Conservation (phyloP, 2,797 vertebrate genomes). For the Clarias pachynema region DNA sequence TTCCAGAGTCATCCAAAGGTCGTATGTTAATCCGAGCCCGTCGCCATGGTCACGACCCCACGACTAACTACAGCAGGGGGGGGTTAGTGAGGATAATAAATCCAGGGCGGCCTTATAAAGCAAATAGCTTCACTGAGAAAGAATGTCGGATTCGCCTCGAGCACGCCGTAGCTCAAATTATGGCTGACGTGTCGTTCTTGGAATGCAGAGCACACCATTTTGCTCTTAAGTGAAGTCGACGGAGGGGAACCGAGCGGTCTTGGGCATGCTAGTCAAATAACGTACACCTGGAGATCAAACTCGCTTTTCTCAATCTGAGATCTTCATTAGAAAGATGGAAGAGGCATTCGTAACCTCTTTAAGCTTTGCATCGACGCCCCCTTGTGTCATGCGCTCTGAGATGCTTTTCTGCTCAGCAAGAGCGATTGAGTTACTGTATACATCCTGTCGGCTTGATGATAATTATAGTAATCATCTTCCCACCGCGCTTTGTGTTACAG, state of each 20-base stretch:
- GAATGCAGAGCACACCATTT: slow-evolving; percentile 19
- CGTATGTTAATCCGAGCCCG: slow-evolving; percentile 46
- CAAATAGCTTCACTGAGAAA: slow-evolving; percentile 40
- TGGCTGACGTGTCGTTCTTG: slow-evolving; percentile 19
- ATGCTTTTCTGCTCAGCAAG: not conserved
- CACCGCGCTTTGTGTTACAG: slow-evolving; percentile 67
- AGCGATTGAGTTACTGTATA: not conserved
- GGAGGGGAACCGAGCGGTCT: not conserved
- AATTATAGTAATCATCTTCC: not conserved
- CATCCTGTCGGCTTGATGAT: not conserved
- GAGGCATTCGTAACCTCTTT: not conserved
- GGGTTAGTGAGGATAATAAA: slow-evolving; percentile 36
- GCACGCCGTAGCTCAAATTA: slow-evolving; percentile 20
- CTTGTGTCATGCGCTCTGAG: not conserved
- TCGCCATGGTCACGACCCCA: slow-evolving; percentile 49
- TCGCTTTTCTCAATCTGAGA: not conserved
- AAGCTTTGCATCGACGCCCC: no score
- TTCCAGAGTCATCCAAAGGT: slow-evolving; percentile 39
- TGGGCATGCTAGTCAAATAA: not conserved
- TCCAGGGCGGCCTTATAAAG: slow-evolving; percentile 40
- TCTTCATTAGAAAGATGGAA: no score
- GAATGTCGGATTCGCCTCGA: slow-evolving; percentile 33
- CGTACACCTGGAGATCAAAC: not conserved
- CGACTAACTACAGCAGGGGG: slow-evolving; percentile 32
- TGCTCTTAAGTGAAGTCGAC: not conserved